These are phyloP conservation scores for Leptobrachium ailaonicum DNA, from an alignment of 2,113 vertebrate genomes.

Conservation along the genomic window DNA sequence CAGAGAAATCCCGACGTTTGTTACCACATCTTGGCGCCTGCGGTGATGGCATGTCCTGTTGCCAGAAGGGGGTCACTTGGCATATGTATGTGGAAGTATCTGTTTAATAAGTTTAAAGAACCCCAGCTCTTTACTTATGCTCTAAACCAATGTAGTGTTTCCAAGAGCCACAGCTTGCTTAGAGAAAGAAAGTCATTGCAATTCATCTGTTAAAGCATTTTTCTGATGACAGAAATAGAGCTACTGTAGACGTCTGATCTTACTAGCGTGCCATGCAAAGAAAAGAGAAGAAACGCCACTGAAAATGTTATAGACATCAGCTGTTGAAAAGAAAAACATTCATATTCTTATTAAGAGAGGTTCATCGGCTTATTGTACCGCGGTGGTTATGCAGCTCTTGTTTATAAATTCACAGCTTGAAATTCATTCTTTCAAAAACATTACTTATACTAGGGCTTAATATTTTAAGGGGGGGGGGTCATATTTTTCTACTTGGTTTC, in stretches of 20 bases:
- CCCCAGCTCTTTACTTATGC: slow-evolving; percentile 13
- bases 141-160: slow-evolving; percentile 13
- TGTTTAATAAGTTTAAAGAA: slow-evolving; percentile 31
- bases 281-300: not conserved
- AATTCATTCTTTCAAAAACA: not conserved
- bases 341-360: slow-evolving; percentile 2
- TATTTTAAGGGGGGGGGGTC: not conserved
- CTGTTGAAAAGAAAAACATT: slow-evolving; percentile 21
- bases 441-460: not conserved
- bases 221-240: slow-evolving; percentile 25
- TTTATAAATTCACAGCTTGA: slow-evolving; percentile 9
- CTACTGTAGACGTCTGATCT: slow-evolving; percentile 28
- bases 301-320: slow-evolving; percentile 2
- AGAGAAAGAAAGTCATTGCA: slow-evolving; percentile 10
- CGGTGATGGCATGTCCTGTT: slow-evolving; percentile 42
- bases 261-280: not conserved
- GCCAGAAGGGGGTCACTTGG: slow-evolving; percentile 43
- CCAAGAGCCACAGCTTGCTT: slow-evolving; percentile 24
- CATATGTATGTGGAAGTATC: slow-evolving; percentile 34
- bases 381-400: not conserved
- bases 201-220: slow-evolving; percentile 42
- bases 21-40: slow-evolving; percentile 45
- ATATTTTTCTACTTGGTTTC: not conserved
- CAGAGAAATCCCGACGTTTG: slow-evolving; percentile 28
- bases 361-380: not conserved